Percentiles rank a stretch among this genome's conserved stretches.
Conservation (phyloP, 2,113 vertebrate genomes). For the Hemicordylus capensis region DNA sequence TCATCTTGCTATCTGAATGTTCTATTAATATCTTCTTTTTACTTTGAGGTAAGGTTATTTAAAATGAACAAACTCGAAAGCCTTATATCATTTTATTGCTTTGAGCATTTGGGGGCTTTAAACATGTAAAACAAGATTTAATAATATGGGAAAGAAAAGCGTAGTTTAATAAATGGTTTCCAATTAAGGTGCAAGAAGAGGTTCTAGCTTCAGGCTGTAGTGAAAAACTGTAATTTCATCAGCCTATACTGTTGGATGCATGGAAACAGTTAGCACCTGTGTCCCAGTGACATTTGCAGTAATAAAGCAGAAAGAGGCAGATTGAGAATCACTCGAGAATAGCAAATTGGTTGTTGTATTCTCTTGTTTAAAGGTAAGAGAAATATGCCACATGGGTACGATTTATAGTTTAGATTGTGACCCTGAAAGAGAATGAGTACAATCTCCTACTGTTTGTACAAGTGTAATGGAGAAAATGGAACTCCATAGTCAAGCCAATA, state of each 20-base stretch:
- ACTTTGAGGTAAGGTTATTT: neutral
- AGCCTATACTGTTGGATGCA: neutral
- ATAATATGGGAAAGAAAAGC: neutral
- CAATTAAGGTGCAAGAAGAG: neutral
- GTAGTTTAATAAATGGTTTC: neutral
- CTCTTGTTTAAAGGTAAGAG: neutral
- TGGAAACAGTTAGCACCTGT: neutral
- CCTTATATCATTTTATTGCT: neutral
- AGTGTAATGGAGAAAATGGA: conserved; percentile 3
- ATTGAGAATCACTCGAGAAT: neutral
- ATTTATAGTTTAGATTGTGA: neutral
- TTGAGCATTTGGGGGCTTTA: neutral
- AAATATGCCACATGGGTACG: neutral
- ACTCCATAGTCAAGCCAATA: neutral
- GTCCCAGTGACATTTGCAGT: neutral
- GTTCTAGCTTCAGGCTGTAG: neutral
- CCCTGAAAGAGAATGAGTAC: conserved; percentile 3
- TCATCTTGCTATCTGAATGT: neutral
- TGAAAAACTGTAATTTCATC: conserved; percentile 5
- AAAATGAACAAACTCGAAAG: neutral
- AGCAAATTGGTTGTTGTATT: neutral
- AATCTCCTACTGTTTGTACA: neutral
- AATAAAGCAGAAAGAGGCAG: neutral
- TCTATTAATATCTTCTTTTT: neutral
- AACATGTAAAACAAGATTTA: neutral